These are phyloP conservation scores for Poecilus cupreus DNA, from an alignment of 2,888 invertebrate species.

Conservation along the genomic window DNA sequence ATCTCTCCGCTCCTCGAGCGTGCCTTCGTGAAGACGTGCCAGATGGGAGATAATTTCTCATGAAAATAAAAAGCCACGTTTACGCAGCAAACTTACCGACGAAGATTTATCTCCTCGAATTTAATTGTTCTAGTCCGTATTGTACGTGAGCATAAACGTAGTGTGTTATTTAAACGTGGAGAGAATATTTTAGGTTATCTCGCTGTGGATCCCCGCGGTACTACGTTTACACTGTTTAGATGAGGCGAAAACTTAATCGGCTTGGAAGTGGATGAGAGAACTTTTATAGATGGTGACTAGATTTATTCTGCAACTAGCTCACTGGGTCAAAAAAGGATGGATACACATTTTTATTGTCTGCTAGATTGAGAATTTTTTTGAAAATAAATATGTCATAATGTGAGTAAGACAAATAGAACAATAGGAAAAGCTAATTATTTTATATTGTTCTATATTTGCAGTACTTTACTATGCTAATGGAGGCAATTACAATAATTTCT, in stretches of 20 bases:
- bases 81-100: constrained; percentile 39
- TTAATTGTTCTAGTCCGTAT: constrained; percentile 51
- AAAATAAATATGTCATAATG: no score
- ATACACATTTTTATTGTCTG: neutral
- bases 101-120: constrained; percentile 24
- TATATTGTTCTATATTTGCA: neutral
- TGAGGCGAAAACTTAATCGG: constrained; percentile 19
- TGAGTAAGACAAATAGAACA: neutral
- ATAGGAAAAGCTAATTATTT: neutral
- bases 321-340: no score
- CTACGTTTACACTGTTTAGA: neutral
- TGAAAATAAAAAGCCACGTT: constrained; percentile 47
- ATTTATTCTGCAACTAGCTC: neutral
- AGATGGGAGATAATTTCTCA: constrained; percentile 47
- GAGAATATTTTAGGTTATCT: constrained; percentile 43
- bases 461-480: neutral
- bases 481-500: neutral
- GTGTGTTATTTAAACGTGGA: constrained; percentile 43
- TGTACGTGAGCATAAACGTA: constrained; percentile 49
- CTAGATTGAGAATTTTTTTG: no score
- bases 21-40: constrained; percentile 35
- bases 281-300: neutral
- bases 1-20: constrained; percentile 1
- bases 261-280: neutral
- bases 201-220: constrained; percentile 3